Conservation (phyloP, 2,888 invertebrate genomes). For the Tolmerus cingulatus region DNA sequence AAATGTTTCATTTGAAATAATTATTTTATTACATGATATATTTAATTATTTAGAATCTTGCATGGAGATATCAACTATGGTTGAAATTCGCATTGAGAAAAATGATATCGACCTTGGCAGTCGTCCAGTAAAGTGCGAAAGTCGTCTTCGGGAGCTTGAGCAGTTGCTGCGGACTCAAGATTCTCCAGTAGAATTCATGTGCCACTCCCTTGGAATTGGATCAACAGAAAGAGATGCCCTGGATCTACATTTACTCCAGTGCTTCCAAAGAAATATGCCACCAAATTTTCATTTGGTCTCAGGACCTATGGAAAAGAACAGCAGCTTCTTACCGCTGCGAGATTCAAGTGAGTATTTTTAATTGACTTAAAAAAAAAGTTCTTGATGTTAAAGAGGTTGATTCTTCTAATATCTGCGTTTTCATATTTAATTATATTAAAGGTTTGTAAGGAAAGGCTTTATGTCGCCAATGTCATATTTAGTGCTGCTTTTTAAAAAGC, state of each 20-base stretch:
- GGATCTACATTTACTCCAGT: constrained; percentile 81
- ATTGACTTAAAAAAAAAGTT: too few relatives aligned
- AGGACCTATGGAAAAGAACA: constrained; percentile 63
- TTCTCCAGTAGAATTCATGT: constrained; percentile 87
- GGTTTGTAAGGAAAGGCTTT: too few relatives aligned
- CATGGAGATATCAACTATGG: constrained; percentile 82
- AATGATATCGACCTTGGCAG: constrained; percentile 82
- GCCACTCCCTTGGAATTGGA: constrained; percentile 82
- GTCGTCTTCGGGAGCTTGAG: constrained; percentile 81
- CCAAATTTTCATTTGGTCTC: constrained; percentile 81
- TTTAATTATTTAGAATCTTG: constrained; percentile 69
- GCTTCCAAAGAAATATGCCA: constrained; percentile 86
- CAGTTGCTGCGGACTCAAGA: constrained; percentile 80
- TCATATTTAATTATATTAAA: too few relatives aligned
- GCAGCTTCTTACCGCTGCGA: constrained; percentile 58
- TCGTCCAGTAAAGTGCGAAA: constrained; percentile 88
- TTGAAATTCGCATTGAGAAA: constrained; percentile 81
- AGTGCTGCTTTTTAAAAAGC: too few relatives aligned
- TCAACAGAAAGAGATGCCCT: constrained; percentile 80
- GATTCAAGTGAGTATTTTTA: constrained; percentile 58
- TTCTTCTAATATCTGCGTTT: too few relatives aligned
- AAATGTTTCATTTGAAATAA: neutral
- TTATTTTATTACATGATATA: neutral
- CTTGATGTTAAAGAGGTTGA: too few relatives aligned
- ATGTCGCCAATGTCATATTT: too few relatives aligned